A percentile compares a stretch with the other conserved stretches of the same genome.
These are phyloP conservation scores for Asbolus verrucosus DNA, from an alignment of 1,140 invertebrate species.

Conservation along the genomic window DNA sequence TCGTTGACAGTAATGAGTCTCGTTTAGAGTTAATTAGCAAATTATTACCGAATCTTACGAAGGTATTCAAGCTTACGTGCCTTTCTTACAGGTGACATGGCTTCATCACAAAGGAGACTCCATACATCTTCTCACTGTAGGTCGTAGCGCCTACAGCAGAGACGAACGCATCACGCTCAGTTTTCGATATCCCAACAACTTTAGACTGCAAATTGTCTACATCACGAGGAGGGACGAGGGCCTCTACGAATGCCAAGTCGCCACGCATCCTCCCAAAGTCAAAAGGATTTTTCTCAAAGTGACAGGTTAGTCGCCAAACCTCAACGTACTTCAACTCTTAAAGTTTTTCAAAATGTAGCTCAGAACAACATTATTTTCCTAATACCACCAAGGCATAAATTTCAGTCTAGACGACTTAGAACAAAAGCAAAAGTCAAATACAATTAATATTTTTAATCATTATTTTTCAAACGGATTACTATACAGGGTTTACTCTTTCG, in stretches of 20 bases:
- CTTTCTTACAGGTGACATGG: slow-evolving; percentile 80
- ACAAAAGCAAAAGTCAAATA: neutral
- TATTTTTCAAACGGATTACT: neutral
- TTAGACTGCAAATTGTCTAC: slow-evolving; percentile 82
- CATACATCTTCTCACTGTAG: slow-evolving; percentile 82
- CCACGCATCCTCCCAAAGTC: slow-evolving; percentile 82
- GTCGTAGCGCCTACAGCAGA: slow-evolving; percentile 78
- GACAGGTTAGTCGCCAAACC: slow-evolving; percentile 63
- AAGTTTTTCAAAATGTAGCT: no score
- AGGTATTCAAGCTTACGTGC: neutral
- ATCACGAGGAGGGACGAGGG: slow-evolving; percentile 80
- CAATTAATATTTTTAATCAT: no score
- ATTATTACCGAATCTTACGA: neutral
- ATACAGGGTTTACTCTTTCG: neutral
- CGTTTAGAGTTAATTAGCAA: slow-evolving; percentile 20
- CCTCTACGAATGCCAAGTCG: slow-evolving; percentile 87
- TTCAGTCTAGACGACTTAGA: no score
- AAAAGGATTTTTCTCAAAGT: slow-evolving; percentile 74
- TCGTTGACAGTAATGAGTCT: slow-evolving; percentile 21
- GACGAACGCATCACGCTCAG: slow-evolving; percentile 80
- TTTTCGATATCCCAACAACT: slow-evolving; percentile 87
- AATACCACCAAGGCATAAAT: no score
- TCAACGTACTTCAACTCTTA: neutral
- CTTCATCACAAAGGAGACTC: slow-evolving; percentile 76
- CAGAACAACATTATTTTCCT: no score